Conservation (phyloP, 2,888 invertebrate genomes). For the Amphiduros pacificus region DNA sequence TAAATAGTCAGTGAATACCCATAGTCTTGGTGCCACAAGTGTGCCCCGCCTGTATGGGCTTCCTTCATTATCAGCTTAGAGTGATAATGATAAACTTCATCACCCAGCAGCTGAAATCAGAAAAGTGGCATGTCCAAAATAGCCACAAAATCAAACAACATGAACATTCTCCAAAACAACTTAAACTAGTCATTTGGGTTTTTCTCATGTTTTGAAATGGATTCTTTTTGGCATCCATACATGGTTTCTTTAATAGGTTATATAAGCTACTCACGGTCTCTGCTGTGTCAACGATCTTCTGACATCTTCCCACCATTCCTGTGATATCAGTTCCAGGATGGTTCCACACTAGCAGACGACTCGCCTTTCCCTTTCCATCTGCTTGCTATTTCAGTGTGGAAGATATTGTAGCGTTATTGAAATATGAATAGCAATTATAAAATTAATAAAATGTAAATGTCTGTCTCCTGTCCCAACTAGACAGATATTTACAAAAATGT, state of each 20-base stretch:
- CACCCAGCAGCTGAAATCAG: conserved; percentile 50
- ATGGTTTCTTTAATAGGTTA: too few relatives aligned
- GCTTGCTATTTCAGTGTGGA: conserved; percentile 24
- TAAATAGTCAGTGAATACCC: too few relatives aligned
- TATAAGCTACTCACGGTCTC: conserved; percentile 31
- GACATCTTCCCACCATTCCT: conserved; percentile 31
- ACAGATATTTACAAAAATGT: too few relatives aligned
- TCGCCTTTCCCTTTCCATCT: conserved; percentile 27
- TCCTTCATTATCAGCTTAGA: conserved; percentile 57
- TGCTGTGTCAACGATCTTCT: conserved; percentile 32
- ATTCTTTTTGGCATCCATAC: too few relatives aligned
- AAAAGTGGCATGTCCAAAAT: neutral
- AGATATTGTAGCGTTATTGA: too few relatives aligned
- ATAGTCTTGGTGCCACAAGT: conserved; percentile 57
- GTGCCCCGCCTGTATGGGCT: conserved; percentile 46
- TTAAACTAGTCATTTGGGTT: too few relatives aligned
- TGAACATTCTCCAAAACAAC: too few relatives aligned
- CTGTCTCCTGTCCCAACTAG: too few relatives aligned
- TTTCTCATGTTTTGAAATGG: too few relatives aligned
- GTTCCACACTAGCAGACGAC: conserved; percentile 31
- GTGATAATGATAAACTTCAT: conserved; percentile 56
- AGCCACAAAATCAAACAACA: neutral
- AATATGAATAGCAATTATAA: too few relatives aligned
- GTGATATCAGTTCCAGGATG: conserved; percentile 37
- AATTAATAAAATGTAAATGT: too few relatives aligned